Evolutionary conservation across 2,888 invertebrate genomes (phyloP).

Genomic region (Pandemis corylana): DNA sequence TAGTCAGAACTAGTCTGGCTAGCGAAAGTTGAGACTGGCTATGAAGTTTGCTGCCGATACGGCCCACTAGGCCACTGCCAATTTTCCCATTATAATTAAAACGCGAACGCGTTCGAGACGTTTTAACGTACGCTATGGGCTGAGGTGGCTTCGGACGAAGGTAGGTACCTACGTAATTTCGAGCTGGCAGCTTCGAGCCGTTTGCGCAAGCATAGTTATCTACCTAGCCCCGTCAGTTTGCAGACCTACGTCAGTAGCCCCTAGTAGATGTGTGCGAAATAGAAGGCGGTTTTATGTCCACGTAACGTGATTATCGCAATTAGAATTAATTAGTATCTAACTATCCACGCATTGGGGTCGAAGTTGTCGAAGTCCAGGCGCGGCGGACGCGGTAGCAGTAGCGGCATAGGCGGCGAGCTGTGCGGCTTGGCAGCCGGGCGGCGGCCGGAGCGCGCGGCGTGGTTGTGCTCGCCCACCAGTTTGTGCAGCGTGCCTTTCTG

Average conservation of each 20-base stretch:
- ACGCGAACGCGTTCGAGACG: no score
- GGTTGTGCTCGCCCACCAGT: slow-evolving; percentile 79
- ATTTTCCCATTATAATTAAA: no score
- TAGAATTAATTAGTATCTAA: slow-evolving; percentile 60
- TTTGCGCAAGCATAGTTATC: not conserved
- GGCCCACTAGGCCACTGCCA: no score
- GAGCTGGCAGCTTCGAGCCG: not conserved
- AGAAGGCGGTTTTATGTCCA: not conserved
- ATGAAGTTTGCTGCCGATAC: no score
- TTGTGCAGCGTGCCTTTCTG: slow-evolving; percentile 78
- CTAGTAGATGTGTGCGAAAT: not conserved
- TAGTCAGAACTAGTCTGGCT: not conserved
- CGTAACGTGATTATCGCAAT: no score
- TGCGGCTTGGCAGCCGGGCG: slow-evolving; percentile 54
- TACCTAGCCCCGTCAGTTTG: no score
- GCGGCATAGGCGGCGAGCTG: slow-evolving; percentile 63
- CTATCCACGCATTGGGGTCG: slow-evolving; percentile 78
- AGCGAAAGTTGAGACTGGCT: no score
- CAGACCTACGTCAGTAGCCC: no score
- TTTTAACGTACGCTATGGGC: no score
- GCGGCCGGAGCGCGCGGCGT: slow-evolving; percentile 72
- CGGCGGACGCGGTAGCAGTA: slow-evolving; percentile 68
- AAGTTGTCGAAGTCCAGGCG: slow-evolving; percentile 73
- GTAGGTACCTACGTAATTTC: not conserved
- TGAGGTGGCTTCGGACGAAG: not conserved